phyloP scores from a whole-genome alignment of 2,113 vertebrate genomes.

The Petromus typicus region DNA sequence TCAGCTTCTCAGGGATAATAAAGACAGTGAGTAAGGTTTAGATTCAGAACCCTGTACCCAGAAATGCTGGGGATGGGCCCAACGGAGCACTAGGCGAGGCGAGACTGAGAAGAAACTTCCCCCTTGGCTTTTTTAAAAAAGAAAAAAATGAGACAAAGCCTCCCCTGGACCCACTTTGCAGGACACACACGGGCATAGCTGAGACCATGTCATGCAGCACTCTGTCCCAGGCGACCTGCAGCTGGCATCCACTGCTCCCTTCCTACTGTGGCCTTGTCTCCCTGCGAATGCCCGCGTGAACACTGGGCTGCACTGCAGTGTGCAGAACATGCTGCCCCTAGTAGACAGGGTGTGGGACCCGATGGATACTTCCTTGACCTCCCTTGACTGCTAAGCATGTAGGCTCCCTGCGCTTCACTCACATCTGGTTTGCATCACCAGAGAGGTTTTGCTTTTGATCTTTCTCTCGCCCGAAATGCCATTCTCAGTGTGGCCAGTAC shows the following conservation, averaged over 20 bases:
- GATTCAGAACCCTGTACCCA: slow-evolving; percentile 23
- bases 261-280: slow-evolving; percentile 12
- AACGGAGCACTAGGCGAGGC: neutral
- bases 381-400: neutral
- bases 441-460: neutral
- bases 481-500: neutral
- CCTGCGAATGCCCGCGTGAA: neutral
- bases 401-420: neutral
- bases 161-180: neutral
- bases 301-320: neutral
- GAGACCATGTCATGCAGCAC: neutral
- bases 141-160: neutral
- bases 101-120: neutral
- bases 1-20: slow-evolving; percentile 14
- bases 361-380: neutral
- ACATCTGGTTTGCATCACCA: neutral
- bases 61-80: neutral
- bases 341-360: neutral
- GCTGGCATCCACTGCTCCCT: slow-evolving; percentile 22
- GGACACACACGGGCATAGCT: neutral
- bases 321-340: neutral
- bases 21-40: neutral
- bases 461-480: neutral
- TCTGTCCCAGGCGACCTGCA: neutral
- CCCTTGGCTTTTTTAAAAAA: neutral